Evolutionary conservation across 2,888 invertebrate species (phyloP).

Genomic region (Mesorhabditis spiculigera): DNA sequence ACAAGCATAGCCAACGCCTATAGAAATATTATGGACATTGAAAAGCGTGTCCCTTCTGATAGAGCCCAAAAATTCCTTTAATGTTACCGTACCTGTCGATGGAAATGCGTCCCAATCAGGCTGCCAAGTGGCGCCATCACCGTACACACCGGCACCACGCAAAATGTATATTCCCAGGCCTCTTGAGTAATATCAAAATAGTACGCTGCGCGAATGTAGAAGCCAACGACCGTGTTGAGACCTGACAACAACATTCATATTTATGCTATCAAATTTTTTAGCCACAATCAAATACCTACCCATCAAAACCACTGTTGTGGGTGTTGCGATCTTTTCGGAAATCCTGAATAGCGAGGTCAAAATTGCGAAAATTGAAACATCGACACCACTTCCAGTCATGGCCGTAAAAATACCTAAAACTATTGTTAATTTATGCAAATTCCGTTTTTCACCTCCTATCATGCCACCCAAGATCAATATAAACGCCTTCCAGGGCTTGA

Average conservation of each 20-base stretch:
- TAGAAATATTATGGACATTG: conserved; percentile 7
- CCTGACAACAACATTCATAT: conserved; percentile 22
- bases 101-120: conserved; percentile 51
- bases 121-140: conserved; percentile 46
- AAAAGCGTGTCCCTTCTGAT: background rate
- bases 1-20: conserved; percentile 40
- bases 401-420: conserved; percentile 49
- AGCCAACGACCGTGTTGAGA: conserved; percentile 44
- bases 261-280: too few relatives aligned
- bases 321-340: conserved; percentile 55
- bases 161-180: conserved; percentile 37
- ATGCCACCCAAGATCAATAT: conserved; percentile 51
- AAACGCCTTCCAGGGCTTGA: conserved; percentile 41
- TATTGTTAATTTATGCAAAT: background rate
- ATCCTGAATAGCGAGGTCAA: conserved; percentile 47
- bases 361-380: conserved; percentile 53
- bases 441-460: conserved; percentile 37
- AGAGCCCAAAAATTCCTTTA: background rate
- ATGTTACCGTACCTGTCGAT: conserved; percentile 34
- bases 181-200: conserved; percentile 23
- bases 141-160: conserved; percentile 31
- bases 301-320: conserved; percentile 57
- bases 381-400: conserved; percentile 57
- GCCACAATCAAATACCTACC: conserved; percentile 20
- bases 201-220: conserved; percentile 52